Conservation (phyloP, 92 coral and sea anemone genomes). For the Epizoanthus stellaris region DNA sequence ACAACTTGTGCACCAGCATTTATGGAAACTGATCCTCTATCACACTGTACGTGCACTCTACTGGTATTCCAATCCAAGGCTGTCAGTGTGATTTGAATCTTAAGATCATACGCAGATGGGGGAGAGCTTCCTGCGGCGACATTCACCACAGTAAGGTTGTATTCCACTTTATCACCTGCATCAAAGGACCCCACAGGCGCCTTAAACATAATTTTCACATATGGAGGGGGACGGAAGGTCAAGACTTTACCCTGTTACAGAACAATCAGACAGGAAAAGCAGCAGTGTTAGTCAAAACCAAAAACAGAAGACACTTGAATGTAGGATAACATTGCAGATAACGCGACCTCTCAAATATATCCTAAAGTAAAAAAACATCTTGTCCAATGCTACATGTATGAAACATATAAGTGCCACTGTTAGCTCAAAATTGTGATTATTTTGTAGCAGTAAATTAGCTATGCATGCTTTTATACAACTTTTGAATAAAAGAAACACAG, state of each 20-base stretch:
- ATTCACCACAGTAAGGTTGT: conserved; percentile 62
- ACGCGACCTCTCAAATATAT: too few relatives aligned
- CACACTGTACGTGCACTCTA: conserved; percentile 45
- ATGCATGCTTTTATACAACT: too few relatives aligned
- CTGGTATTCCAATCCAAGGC: conserved; percentile 42
- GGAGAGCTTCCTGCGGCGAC: conserved; percentile 49
- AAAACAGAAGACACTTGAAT: too few relatives aligned
- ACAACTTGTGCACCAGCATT: conserved; percentile 32
- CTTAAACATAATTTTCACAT: conserved; percentile 54
- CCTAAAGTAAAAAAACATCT: neutral
- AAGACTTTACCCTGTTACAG: conserved; percentile 71
- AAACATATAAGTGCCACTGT: too few relatives aligned
- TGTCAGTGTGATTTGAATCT: conserved; percentile 53
- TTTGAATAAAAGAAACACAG: too few relatives aligned
- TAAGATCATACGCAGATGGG: conserved; percentile 68
- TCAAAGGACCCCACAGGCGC: conserved; percentile 69
- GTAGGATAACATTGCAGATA: too few relatives aligned
- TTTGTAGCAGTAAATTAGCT: too few relatives aligned
- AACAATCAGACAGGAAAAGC: neutral
- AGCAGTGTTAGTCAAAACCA: neutral
- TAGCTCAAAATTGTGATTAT: too few relatives aligned
- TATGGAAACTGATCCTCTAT: conserved; percentile 47
- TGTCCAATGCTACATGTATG: too few relatives aligned
- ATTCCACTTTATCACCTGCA: conserved; percentile 83
- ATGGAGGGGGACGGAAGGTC: conserved; percentile 84